A percentile compares a stretch with the other conserved stretches of the same genome.
These are phyloP conservation scores for Chymomyza caudatula DNA, from an alignment of 2,888 invertebrate genomes.

Conservation along the genomic window DNA sequence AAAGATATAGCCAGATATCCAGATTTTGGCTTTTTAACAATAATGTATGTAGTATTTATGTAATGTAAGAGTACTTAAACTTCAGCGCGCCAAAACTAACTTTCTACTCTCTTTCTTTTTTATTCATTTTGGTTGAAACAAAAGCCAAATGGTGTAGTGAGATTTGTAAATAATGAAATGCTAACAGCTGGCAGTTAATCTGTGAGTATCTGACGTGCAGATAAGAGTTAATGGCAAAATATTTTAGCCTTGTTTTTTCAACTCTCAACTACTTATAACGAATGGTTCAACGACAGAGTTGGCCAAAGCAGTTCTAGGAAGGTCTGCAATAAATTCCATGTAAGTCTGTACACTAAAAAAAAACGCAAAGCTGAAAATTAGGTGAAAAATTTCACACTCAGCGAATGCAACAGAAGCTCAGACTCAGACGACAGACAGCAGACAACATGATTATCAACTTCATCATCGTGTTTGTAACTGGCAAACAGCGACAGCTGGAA, in stretches of 20 bases:
- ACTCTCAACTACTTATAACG: background rate
- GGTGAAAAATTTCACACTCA: conserved; percentile 59
- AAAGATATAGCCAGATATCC: no score
- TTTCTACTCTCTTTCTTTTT: background rate
- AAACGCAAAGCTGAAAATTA: conserved; percentile 24
- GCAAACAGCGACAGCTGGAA: background rate
- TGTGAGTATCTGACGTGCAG: background rate
- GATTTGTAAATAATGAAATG: background rate
- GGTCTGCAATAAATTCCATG: conserved; percentile 44
- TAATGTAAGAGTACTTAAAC: background rate
- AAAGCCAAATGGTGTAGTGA: background rate
- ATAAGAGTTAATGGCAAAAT: background rate
- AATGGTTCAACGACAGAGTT: conserved; percentile 1
- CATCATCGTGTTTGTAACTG: background rate
- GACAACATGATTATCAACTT: conserved; percentile 2
- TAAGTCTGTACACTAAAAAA: conserved; percentile 25
- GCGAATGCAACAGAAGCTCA: conserved; percentile 35
- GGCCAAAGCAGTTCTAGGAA: conserved; percentile 48
- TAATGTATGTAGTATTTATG: no score
- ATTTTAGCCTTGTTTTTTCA: background rate
- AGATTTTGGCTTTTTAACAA: no score
- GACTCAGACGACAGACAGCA: background rate
- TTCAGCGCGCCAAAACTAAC: background rate
- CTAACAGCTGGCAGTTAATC: background rate
- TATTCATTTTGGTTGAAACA: background rate